These are phyloP conservation scores for Saguinus midas DNA, from an alignment of 2,113 vertebrate genomes.

Conservation along the genomic window DNA sequence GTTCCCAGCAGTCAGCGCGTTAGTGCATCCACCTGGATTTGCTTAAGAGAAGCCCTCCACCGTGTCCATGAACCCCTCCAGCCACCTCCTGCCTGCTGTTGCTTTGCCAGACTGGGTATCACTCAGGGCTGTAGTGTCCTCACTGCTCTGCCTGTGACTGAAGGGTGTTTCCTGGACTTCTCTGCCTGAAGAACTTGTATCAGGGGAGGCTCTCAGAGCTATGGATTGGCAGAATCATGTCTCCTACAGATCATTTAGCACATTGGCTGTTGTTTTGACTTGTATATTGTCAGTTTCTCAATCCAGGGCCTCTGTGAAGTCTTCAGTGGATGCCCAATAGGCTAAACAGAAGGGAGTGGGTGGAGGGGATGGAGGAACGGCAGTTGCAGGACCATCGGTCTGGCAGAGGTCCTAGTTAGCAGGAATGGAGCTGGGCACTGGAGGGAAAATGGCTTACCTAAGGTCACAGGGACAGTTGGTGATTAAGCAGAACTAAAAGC, in stretches of 20 bases:
- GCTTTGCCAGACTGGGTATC: neutral
- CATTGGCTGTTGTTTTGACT: neutral
- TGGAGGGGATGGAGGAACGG: accelerated
- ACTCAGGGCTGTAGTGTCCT: neutral
- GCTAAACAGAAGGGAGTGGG: neutral
- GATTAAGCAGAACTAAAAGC: neutral
- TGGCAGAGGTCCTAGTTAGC: neutral
- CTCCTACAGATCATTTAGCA: neutral
- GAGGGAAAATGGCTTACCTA: neutral
- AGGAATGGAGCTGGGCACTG: neutral
- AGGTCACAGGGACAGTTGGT: neutral
- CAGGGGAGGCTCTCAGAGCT: neutral
- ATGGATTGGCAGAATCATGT: neutral
- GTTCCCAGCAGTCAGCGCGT: neutral
- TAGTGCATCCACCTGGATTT: neutral
- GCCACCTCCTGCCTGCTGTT: neutral
- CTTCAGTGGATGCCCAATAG: neutral
- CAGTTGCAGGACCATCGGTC: neutral
- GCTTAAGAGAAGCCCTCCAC: neutral
- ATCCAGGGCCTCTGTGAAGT: neutral
- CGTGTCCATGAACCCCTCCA: accelerated
- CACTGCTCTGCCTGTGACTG: neutral
- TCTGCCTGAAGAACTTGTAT: neutral
- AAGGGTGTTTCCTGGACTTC: neutral
- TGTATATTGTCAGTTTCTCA: neutral